These are phyloP conservation scores for Coregonus clupeaformis DNA, from an alignment of 2,113 vertebrate species.

Conservation along the genomic window DNA sequence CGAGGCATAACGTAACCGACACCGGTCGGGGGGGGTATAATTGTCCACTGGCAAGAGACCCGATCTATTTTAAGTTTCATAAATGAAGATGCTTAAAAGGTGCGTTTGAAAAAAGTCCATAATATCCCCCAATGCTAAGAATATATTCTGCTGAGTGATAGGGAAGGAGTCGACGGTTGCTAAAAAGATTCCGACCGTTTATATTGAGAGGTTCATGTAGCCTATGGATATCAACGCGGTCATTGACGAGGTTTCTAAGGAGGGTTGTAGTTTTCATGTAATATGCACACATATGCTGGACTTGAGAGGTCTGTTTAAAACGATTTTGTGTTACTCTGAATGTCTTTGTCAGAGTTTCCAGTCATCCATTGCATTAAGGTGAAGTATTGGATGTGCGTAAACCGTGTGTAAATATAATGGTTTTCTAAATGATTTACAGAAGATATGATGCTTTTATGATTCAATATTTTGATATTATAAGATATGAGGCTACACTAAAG, in stretches of 20 bases:
- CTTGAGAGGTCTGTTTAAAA: no score
- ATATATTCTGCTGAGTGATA: slow-evolving; percentile 70
- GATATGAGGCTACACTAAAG: no score
- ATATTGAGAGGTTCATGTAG: background rate
- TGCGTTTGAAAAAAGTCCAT: slow-evolving; percentile 77
- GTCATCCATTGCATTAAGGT: background rate
- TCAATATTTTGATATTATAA: no score
- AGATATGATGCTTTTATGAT: no score
- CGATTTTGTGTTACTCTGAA: no score
- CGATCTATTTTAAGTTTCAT: slow-evolving; percentile 78
- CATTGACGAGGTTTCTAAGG: background rate
- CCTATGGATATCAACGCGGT: slow-evolving; percentile 25
- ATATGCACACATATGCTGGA: no score
- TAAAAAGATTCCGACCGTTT: slow-evolving; percentile 22
- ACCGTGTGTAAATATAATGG: no score
- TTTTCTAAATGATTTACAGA: background rate
- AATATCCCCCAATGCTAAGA: slow-evolving; percentile 69
- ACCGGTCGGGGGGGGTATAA: slow-evolving; percentile 54
- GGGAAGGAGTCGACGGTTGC: slow-evolving; percentile 58
- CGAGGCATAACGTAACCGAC: slow-evolving; percentile 75
- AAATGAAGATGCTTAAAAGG: slow-evolving; percentile 83
- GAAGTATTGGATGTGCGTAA: background rate
- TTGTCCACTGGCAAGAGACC: slow-evolving; percentile 51
- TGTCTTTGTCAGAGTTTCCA: background rate
- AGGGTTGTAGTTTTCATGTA: no score